Evolutionary conservation across 1,140 invertebrate genomes (phyloP).

Genomic region (Drosophila mayri): DNA sequence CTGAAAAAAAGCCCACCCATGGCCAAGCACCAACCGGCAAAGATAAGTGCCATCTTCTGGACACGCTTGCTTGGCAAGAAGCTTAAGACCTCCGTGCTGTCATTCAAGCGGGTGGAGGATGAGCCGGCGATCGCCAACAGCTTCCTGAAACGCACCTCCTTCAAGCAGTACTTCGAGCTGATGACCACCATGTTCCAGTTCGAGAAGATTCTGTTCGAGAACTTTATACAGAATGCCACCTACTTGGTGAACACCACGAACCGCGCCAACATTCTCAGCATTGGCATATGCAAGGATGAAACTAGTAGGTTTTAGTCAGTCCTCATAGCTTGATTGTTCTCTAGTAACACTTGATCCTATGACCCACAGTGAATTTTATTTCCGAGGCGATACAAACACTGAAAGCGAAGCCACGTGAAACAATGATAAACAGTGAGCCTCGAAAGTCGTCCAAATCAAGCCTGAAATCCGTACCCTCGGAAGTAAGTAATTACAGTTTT

Average conservation of each 20-base stretch:
- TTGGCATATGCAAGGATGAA: constrained; percentile 79
- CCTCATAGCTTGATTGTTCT: no score
- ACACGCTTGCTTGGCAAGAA: constrained; percentile 90
- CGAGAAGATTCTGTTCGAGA: constrained; percentile 89
- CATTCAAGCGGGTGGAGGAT: constrained; percentile 91
- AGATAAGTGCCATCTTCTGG: constrained; percentile 94
- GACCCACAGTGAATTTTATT: constrained; percentile 58
- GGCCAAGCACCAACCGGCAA: constrained; percentile 90
- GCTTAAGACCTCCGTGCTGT: constrained; percentile 91
- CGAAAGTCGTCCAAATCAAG: constrained; percentile 8
- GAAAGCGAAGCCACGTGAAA: constrained; percentile 23
- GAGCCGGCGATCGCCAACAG: constrained; percentile 88
- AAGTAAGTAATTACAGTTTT: constrained; percentile 4
- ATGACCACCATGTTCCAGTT: constrained; percentile 91
- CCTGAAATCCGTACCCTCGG: constrained; percentile 12
- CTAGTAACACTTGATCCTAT: not conserved
- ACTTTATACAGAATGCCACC: constrained; percentile 87
- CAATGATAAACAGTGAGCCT: not conserved
- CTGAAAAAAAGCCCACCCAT: constrained; percentile 90
- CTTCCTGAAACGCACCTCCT: constrained; percentile 90
- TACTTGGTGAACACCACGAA: constrained; percentile 87
- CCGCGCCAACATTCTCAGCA: constrained; percentile 88
- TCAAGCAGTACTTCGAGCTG: constrained; percentile 90
- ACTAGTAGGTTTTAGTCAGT: constrained; percentile 44
- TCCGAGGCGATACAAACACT: constrained; percentile 56